A percentile compares a stretch with the other conserved stretches of the same genome.
Conservation (phyloP, 2,113 vertebrate species). For the Macaca fascicularis region DNA sequence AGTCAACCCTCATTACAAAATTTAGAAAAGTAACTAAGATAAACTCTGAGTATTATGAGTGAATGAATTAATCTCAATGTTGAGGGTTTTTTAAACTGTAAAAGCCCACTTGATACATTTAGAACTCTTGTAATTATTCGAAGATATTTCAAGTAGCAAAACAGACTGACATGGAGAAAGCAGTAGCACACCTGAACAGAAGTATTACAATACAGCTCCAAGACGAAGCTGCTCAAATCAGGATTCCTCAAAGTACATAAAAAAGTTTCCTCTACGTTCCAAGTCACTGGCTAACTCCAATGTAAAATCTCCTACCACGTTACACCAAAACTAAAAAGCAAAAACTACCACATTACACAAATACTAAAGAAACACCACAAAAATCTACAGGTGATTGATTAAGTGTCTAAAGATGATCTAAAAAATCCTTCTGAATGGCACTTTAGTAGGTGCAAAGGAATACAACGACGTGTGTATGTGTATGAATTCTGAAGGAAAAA, state of each 20-base stretch:
- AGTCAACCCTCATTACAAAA: background rate
- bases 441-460: background rate
- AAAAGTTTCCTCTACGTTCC: background rate
- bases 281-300: background rate
- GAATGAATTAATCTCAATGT: background rate
- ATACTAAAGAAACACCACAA: background rate
- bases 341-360: background rate
- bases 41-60: background rate
- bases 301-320: background rate
- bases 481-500: background rate
- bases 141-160: conserved; percentile 6
- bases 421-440: background rate
- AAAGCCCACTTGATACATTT: conserved; percentile 38
- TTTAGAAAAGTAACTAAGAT: conserved; percentile 12
- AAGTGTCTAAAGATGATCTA: background rate
- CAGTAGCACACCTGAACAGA: background rate
- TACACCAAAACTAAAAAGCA: background rate
- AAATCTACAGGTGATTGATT: background rate
- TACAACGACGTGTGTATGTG: background rate
- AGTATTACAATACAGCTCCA: background rate
- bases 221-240: background rate
- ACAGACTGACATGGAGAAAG: background rate
- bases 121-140: conserved; percentile 10
- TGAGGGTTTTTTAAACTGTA: background rate
- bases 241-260: background rate